Conservation (phyloP, 2,113 vertebrate genomes). For the Xenopus tropicalis region UCB_Xtro_10.0 CM004446.2:63364501-63365000, state of each 20-base stretch:
- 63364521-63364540: too few relatives aligned
- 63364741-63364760: slow-evolving; percentile 8
- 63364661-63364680: too few relatives aligned
- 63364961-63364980: slow-evolving; percentile 4
- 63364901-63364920: slow-evolving; percentile 19
- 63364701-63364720: too few relatives aligned
- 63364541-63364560: too few relatives aligned
- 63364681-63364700: too few relatives aligned
- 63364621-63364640: too few relatives aligned
- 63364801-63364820: slow-evolving; percentile 7
- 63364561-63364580: too few relatives aligned
- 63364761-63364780: slow-evolving; percentile 21
- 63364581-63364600: too few relatives aligned
- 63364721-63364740: background rate
- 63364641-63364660: too few relatives aligned
- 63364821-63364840: slow-evolving; percentile 12
- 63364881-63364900: slow-evolving; percentile 29
- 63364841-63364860: slow-evolving; percentile 2
- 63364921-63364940: slow-evolving; percentile 6
- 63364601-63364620: too few relatives aligned
- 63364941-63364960: slow-evolving; percentile 3
- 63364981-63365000: slow-evolving; percentile 3
- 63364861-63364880: slow-evolving; percentile 1
- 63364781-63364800: slow-evolving; percentile 18
- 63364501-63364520: too few relatives aligned